phyloP scores from a whole-genome alignment of 1,140 invertebrate species.

The Potamilus streckersoni region DNA sequence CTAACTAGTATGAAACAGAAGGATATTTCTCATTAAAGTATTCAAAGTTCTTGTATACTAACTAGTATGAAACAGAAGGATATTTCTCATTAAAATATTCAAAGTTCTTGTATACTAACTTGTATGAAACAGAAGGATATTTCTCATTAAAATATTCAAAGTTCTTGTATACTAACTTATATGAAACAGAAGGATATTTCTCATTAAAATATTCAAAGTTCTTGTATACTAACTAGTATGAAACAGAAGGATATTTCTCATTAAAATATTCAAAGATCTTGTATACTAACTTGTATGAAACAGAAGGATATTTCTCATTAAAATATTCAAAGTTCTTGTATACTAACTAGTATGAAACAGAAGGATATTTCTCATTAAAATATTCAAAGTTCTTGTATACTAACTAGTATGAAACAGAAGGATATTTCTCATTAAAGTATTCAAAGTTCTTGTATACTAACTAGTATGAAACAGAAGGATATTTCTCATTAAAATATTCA shows the following conservation, averaged over 20 bases:
- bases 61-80: conserved; percentile 4
- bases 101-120: too few relatives aligned
- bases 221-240: too few relatives aligned
- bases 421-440: background rate
- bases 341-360: background rate
- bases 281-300: background rate
- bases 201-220: background rate
- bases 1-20: conserved; percentile 1
- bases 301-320: conserved; percentile 3
- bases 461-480: conserved; percentile 56
- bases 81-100: background rate
- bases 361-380: conserved; percentile 5
- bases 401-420: conserved; percentile 3
- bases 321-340: background rate
- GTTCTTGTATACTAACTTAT: too few relatives aligned
- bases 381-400: background rate
- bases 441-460: too few relatives aligned
- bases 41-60: too few relatives aligned
- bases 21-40: conserved; percentile 2
- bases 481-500: background rate
- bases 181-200: conserved; percentile 8
- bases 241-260: conserved; percentile 4
- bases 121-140: conserved; percentile 4
- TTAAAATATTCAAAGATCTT: background rate
- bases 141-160: background rate